These are phyloP conservation scores for Exephanes ischioxanthus DNA, from an alignment of 2,888 invertebrate species.

Conservation along the genomic window DNA sequence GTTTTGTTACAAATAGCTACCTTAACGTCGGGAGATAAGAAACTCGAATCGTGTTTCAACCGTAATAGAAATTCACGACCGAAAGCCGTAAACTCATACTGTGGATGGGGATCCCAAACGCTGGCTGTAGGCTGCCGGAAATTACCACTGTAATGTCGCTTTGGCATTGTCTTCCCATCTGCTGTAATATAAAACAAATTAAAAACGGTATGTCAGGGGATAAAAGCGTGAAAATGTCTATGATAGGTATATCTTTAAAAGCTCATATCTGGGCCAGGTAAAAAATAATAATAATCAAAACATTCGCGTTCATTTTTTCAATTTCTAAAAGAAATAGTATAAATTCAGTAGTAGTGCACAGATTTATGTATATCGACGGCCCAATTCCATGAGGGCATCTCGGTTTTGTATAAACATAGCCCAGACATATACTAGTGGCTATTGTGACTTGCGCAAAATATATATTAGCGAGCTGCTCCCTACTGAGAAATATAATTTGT, in stretches of 20 bases:
- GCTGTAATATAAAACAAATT: slow-evolving; percentile 67
- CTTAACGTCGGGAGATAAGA: slow-evolving; percentile 86
- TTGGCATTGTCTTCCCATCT: slow-evolving; percentile 73
- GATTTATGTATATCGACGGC: no score
- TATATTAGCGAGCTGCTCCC: no score
- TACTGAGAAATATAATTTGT: no score
- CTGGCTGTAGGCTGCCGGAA: slow-evolving; percentile 88
- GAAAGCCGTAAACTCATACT: slow-evolving; percentile 89
- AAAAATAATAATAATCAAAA: no score
- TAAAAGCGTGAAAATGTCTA: not conserved
- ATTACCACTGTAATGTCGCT: slow-evolving; percentile 88
- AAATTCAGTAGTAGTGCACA: no score
- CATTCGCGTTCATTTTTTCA: no score
- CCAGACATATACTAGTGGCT: no score
- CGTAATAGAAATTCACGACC: slow-evolving; percentile 86
- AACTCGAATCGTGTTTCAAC: slow-evolving; percentile 86
- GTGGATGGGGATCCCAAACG: slow-evolving; percentile 91
- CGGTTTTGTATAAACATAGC: no score
- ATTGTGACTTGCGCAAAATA: no score
- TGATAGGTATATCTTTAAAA: not conserved
- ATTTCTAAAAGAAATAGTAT: no score
- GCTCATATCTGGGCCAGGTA: no score
- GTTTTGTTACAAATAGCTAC: slow-evolving; percentile 77
- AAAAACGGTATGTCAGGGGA: not conserved
- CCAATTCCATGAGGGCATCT: no score